A percentile compares a stretch with the other conserved stretches of the same genome.
These are phyloP conservation scores for Anas bernieri DNA, from an alignment of 2,797 vertebrate genomes.

Conservation along the genomic window DNA sequence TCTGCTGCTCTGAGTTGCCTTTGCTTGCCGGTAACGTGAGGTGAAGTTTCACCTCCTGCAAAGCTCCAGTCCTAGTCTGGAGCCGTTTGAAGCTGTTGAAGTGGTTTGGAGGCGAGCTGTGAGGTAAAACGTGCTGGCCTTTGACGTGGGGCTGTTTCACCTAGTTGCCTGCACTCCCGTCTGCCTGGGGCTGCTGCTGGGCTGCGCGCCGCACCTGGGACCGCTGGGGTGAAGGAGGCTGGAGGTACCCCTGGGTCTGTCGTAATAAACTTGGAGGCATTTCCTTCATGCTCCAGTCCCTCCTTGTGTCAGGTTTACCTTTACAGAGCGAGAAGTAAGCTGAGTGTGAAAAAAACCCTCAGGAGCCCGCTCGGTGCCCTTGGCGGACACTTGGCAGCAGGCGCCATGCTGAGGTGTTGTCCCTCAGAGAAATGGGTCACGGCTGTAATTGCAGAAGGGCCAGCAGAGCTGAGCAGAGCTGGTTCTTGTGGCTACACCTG, in stretches of 20 bases:
- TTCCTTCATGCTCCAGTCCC: background rate
- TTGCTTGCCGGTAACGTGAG: rapidly evolving
- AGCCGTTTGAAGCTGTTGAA: rapidly evolving
- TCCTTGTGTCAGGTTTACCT: rapidly evolving
- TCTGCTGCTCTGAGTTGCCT: background rate
- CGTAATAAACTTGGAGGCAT: rapidly evolving
- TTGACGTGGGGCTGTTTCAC: background rate
- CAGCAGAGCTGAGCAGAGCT: rapidly evolving
- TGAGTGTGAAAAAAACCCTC: background rate
- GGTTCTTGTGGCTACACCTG: background rate
- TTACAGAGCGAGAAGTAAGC: rapidly evolving
- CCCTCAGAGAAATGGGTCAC: slow-evolving; percentile 26
- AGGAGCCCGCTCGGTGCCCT: background rate
- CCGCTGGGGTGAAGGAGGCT: rapidly evolving
- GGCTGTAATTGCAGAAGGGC: background rate
- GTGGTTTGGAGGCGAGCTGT: rapidly evolving
- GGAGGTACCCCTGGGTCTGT: background rate
- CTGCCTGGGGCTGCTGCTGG: background rate
- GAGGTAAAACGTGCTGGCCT: rapidly evolving
- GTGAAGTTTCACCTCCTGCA: background rate
- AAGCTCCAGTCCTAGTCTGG: background rate
- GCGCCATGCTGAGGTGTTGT: rapidly evolving
- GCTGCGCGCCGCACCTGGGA: rapidly evolving
- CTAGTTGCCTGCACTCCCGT: rapidly evolving
- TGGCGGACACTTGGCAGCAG: background rate